phyloP scores from a whole-genome alignment of 2,113 vertebrate genomes.

The Mola mola region DNA sequence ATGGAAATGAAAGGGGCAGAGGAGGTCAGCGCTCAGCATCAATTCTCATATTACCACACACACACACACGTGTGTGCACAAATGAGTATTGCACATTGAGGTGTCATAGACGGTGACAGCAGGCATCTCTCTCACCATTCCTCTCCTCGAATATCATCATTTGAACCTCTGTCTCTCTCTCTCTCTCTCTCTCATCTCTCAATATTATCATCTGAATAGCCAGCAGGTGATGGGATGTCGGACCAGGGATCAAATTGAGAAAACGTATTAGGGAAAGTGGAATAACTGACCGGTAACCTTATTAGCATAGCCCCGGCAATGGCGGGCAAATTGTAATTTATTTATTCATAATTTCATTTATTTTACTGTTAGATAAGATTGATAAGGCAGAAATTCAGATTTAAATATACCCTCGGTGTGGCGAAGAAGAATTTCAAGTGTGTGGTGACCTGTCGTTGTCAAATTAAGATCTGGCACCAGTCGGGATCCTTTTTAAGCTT shows the following conservation, averaged over 20 bases:
- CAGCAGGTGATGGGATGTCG: conserved; percentile 69
- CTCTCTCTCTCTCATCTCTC: conserved; percentile 55
- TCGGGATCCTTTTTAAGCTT: no score
- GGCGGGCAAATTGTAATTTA: conserved; percentile 41
- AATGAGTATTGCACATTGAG: conserved; percentile 86
- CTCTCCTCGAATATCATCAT: conserved; percentile 77
- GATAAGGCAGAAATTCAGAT: conserved; percentile 37
- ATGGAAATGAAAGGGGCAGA: conserved; percentile 82
- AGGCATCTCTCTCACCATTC: conserved; percentile 73
- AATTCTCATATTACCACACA: conserved; percentile 87
- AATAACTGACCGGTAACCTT: conserved; percentile 54
- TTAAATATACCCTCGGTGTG: no score
- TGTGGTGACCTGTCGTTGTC: no score
- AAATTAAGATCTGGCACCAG: no score
- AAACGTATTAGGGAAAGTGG: conserved; percentile 69
- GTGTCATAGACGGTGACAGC: conserved; percentile 75
- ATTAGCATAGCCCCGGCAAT: conserved; percentile 50
- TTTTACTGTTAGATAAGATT: conserved; percentile 27
- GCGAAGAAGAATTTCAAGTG: no score
- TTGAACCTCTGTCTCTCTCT: conserved; percentile 70
- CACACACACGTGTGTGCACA: conserved; percentile 55
- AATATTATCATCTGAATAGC: conserved; percentile 73
- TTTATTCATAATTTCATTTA: conserved; percentile 46
- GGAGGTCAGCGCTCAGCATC: conserved; percentile 81
- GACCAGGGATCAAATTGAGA: conserved; percentile 62